A percentile compares a stretch with the other conserved stretches of the same genome.
Conservation (phyloP, 2,113 vertebrate species). For the Rhadina sibilatrix region DNA sequence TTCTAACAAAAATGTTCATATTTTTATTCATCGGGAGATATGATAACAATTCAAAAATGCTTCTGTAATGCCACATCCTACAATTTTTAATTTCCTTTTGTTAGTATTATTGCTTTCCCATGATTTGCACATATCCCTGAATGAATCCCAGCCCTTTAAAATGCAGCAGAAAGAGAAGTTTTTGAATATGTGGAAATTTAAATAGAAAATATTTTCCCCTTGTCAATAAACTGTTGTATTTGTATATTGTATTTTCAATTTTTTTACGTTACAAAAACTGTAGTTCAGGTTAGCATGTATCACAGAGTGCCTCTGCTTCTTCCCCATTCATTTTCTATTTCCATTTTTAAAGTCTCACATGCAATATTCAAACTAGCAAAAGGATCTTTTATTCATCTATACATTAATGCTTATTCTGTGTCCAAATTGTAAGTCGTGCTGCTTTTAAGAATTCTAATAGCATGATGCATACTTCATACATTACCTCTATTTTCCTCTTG, state of each 20-base stretch:
- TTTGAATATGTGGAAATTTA: neutral
- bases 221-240: neutral
- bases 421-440: neutral
- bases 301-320: neutral
- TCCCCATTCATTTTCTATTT: neutral
- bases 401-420: neutral
- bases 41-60: accelerated
- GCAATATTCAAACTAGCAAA: neutral
- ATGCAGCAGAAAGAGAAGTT: neutral
- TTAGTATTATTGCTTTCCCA: neutral
- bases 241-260: neutral
- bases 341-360: neutral
- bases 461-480: neutral
- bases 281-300: neutral
- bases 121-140: neutral
- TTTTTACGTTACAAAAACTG: neutral
- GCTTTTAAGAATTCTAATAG: conserved; percentile 7
- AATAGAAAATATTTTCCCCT: neutral
- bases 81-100: neutral
- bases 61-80: neutral
- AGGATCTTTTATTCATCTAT: neutral
- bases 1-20: neutral
- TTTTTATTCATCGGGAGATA: neutral
- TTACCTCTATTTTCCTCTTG: conserved; percentile 41
- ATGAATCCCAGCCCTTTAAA: neutral